A percentile compares a stretch with the other conserved stretches of the same genome.
These are phyloP conservation scores for Cyphotilapia sp. DNA, from an alignment of 2,113 vertebrate genomes.

Conservation along the genomic window DNA sequence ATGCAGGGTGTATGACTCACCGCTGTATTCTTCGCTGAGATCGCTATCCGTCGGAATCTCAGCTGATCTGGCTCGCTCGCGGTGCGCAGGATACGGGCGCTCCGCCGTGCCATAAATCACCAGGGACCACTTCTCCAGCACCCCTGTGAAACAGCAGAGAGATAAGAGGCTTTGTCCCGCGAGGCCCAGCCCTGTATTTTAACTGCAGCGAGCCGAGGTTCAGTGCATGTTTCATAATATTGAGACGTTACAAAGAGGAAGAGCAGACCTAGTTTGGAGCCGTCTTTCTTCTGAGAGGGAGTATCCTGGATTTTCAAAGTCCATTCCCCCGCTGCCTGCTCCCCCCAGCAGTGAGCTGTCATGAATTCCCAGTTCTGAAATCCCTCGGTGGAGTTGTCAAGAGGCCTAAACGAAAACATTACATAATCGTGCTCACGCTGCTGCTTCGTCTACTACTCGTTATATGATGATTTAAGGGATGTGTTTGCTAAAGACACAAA, in stretches of 20 bases:
- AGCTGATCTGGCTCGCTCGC: conserved; percentile 75
- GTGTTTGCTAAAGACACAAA: not conserved
- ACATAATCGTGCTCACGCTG: not conserved
- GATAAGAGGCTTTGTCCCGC: not conserved
- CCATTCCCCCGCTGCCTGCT: conserved; percentile 87
- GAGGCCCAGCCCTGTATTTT: not conserved
- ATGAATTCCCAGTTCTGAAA: conserved; percentile 96
- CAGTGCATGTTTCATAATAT: not conserved
- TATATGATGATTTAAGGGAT: not conserved
- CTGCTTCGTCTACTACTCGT: not conserved
- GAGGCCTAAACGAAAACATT: conserved; percentile 71
- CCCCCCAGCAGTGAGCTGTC: conserved; percentile 96
- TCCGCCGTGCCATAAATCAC: conserved; percentile 88
- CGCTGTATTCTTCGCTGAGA: conserved; percentile 81
- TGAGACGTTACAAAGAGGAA: not conserved
- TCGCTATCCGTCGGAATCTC: conserved; percentile 66
- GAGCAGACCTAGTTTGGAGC: conserved; percentile 74
- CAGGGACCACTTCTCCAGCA: conserved; percentile 86
- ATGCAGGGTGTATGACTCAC: conserved; percentile 60
- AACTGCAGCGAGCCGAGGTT: not conserved
- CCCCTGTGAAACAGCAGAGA: conserved; percentile 64
- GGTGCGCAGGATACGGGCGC: conserved; percentile 76
- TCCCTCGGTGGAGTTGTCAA: conserved; percentile 88
- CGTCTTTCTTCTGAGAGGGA: conserved; percentile 76
- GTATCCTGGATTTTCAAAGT: conserved; percentile 85